phyloP scores from a whole-genome alignment of 1,140 invertebrate species.

The Ceratina japonica region DNA sequence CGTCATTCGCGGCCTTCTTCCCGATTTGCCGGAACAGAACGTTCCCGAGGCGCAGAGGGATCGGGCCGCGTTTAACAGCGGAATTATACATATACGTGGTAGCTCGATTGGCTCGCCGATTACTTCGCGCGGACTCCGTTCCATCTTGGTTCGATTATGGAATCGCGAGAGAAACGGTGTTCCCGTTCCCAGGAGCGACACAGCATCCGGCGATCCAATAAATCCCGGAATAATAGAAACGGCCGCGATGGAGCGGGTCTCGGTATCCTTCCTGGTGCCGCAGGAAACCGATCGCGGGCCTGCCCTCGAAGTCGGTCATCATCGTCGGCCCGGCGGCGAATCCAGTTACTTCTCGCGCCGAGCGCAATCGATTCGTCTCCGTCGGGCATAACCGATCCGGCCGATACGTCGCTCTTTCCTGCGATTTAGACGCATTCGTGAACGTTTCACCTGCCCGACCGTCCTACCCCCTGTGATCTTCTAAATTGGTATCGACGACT shows the following conservation, averaged over 20 bases:
- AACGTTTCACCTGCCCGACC: slow-evolving; percentile 50
- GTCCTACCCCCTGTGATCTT: slow-evolving; percentile 16
- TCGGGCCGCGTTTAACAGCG: too few relatives aligned
- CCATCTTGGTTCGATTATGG: neutral
- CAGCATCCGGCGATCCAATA: slow-evolving; percentile 38
- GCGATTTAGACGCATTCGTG: slow-evolving; percentile 52
- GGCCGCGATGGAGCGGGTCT: slow-evolving; percentile 33
- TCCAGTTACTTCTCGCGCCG: slow-evolving; percentile 67
- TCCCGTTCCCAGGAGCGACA: slow-evolving; percentile 27
- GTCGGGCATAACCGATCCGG: slow-evolving; percentile 72
- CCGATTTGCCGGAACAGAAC: neutral
- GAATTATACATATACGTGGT: too few relatives aligned
- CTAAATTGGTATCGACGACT: neutral
- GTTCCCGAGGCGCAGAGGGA: too few relatives aligned
- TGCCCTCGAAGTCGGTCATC: slow-evolving; percentile 69
- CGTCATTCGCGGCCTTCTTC: slow-evolving; percentile 16
- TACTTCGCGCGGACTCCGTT: neutral
- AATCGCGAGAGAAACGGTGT: neutral
- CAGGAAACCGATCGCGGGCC: slow-evolving; percentile 55
- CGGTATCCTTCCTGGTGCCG: slow-evolving; percentile 56
- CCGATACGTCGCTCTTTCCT: slow-evolving; percentile 64
- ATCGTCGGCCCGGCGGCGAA: slow-evolving; percentile 50
- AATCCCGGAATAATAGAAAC: slow-evolving; percentile 56
- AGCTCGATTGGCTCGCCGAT: neutral
- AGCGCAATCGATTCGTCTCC: slow-evolving; percentile 73